Conservation (phyloP, 2,797 vertebrate species). For the Anguilla pacifica region DNA sequence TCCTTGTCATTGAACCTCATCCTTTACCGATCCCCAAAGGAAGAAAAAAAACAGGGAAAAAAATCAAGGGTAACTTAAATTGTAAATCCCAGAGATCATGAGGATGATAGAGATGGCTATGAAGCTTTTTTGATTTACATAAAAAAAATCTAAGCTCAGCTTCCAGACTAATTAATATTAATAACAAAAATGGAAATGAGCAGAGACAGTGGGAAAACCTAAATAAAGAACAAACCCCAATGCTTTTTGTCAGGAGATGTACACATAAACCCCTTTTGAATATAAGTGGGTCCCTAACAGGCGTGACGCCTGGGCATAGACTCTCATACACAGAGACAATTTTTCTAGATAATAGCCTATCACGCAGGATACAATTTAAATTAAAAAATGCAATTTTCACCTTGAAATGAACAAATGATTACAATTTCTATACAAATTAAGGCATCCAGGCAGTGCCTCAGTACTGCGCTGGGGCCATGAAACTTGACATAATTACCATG, state of each 20-base stretch:
- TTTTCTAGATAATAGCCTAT: slow-evolving; percentile 93
- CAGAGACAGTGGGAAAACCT: slow-evolving; percentile 57
- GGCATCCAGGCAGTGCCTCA: slow-evolving; percentile 99
- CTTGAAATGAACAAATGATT: slow-evolving; percentile 99
- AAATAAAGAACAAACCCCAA: slow-evolving; percentile 50
- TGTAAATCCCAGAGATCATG: slow-evolving; percentile 43
- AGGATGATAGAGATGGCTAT: slow-evolving; percentile 38
- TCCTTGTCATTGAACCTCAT: slow-evolving; percentile 19
- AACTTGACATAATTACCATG: slow-evolving; percentile 99
- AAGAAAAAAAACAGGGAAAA: background rate
- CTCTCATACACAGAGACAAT: slow-evolving; percentile 88
- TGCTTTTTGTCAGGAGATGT: slow-evolving; percentile 73
- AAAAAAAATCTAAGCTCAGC: slow-evolving; percentile 44
- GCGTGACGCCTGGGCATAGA: slow-evolving; percentile 76
- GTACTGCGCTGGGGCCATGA: slow-evolving; percentile 97
- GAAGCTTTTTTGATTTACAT: slow-evolving; percentile 46
- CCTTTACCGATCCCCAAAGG: background rate
- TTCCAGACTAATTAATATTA: slow-evolving; percentile 67
- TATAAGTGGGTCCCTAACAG: slow-evolving; percentile 82
- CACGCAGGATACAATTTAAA: slow-evolving; percentile 93
- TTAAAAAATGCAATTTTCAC: slow-evolving; percentile 99
- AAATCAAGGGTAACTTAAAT: slow-evolving; percentile 44
- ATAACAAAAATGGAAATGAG: slow-evolving; percentile 57
- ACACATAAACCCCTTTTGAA: slow-evolving; percentile 80
- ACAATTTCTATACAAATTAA: slow-evolving; percentile 99